Conservation (phyloP, 2,113 vertebrate genomes). For the Smithornis capensis region DNA sequence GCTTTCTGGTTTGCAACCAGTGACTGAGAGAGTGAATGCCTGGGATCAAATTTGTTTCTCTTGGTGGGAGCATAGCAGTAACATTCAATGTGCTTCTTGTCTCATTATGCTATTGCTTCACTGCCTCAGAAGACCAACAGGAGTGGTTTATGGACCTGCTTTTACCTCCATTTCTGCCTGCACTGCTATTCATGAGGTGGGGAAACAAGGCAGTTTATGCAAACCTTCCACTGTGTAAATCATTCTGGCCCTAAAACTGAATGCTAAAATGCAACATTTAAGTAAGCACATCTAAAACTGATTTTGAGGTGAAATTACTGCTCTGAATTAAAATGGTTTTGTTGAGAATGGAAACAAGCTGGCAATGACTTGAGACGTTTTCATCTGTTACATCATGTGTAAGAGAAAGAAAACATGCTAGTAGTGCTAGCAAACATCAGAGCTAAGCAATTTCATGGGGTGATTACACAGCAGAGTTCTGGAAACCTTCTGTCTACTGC, state of each 20-base stretch:
- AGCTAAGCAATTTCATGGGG: constrained; percentile 41
- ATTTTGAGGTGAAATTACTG: background rate
- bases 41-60: constrained; percentile 16
- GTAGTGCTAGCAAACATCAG: constrained; percentile 21
- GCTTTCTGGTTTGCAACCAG: background rate
- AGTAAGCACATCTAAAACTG: background rate
- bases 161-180: background rate
- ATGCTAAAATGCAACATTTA: background rate
- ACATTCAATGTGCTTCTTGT: background rate
- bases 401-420: constrained; percentile 32
- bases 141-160: background rate
- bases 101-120: background rate
- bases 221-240: constrained; percentile 5
- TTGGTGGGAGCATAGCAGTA: background rate
- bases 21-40: background rate
- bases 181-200: background rate
- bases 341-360: background rate
- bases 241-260: background rate
- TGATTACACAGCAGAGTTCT: constrained; percentile 64
- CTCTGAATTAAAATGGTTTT: background rate
- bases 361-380: background rate
- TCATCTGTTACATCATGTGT: background rate
- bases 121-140: background rate
- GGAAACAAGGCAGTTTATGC: background rate
- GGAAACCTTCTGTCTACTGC: constrained; percentile 60